A percentile compares a stretch with the other conserved stretches of the same genome.
Conservation (phyloP, 2,113 vertebrate genomes). For the Microtus ochrogaster region DNA sequence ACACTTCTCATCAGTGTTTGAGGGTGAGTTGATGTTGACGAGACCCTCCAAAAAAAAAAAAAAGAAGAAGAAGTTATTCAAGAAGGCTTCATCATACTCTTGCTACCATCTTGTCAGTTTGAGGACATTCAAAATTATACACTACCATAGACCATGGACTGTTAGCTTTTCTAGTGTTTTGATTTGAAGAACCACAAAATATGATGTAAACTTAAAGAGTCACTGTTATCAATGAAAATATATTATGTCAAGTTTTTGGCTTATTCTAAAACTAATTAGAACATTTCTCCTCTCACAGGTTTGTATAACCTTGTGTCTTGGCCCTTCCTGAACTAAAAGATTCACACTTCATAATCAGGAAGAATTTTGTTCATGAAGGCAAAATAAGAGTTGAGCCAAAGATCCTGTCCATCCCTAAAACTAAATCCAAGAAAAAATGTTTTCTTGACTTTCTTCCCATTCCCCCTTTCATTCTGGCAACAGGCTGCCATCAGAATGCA, state of each 20-base stretch:
- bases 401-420: conserved; percentile 39
- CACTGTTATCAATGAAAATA: conserved; percentile 56
- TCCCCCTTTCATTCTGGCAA: conserved; percentile 59
- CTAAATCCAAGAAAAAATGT: conserved; percentile 54
- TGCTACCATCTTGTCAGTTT: conserved; percentile 12
- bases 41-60: not conserved
- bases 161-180: conserved; percentile 38
- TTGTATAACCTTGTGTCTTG: conserved; percentile 29
- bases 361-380: conserved; percentile 26
- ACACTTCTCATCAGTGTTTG: not conserved
- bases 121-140: not conserved
- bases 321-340: conserved; percentile 44
- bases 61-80: not conserved
- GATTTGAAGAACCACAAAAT: conserved; percentile 33
- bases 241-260: conserved; percentile 12
- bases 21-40: not conserved
- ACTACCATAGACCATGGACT: not conserved
- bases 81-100: not conserved
- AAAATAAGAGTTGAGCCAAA: conserved; percentile 53
- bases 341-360: conserved; percentile 46
- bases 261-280: conserved; percentile 50
- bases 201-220: conserved; percentile 33
- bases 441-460: conserved; percentile 61
- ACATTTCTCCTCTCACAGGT: not conserved
- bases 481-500: conserved; percentile 30